Base-by-base conservation (phyloP, 2,113 vertebrate species). In the Scopus umbretta region DNA sequence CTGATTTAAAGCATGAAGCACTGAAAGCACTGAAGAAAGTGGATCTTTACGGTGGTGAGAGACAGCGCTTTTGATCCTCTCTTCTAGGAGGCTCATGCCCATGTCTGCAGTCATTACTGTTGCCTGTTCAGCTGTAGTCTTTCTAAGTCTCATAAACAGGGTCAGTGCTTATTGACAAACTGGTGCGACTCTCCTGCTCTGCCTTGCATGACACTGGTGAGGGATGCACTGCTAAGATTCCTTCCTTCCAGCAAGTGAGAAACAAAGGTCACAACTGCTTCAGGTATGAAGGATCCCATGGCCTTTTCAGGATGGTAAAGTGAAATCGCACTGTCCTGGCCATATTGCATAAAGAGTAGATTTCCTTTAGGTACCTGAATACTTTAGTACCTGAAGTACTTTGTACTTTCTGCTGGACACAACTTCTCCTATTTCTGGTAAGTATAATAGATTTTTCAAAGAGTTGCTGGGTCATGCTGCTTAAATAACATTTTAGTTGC, bases 161-260 rank as follows among this genome's bases (percentile, higher is more conserved):
- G 16, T n/a, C 25, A 20, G 12, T 21, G 19, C 27, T 61, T 43
- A 43, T 14, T 43, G 42, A 43, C 42, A 43, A 43, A 25, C 49
- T 0, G 0, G 4, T 16, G 29, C 80, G 11, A 34, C 9, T 16
- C 43, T 76, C 32, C 45, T 61, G 19, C 49, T 79, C 45, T 86
- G 34, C 19, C 25, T 50, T 13, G 3, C 0, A 0, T 45, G 62
- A 45, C 23, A 29, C 19, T 36, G 25, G 12, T 73, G 50, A 61
- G 30, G 30, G 16, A 43, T 23, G 17, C 13, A 29, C 5, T 65
- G 18, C 9, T 15, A 18, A 30, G 16, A 36, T 45, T 61, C 29
- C 10, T 67, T 62, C 55, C 22, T 85, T 62, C 65, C n/a, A 55
- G 13, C 5, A 11, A 66, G 34, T 3, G 13, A 16, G 71, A 52